Percentiles rank a stretch among this genome's conserved stretches.
These are phyloP conservation scores for Valencia hispanica DNA, from an alignment of 2,797 vertebrate species.

Conservation along the genomic window DNA sequence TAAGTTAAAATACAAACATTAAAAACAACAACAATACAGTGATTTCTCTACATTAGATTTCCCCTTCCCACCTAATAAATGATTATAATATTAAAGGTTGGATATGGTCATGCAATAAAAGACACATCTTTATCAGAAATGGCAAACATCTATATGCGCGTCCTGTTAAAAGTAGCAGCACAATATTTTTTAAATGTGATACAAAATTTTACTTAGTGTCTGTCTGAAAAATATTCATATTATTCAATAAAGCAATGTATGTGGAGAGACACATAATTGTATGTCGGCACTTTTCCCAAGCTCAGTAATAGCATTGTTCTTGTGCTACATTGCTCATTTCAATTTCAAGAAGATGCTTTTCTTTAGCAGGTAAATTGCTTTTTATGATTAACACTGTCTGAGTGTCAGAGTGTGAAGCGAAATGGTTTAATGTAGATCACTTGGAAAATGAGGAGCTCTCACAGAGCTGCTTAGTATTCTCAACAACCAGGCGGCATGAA, in stretches of 20 bases:
- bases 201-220: conserved; percentile 49
- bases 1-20: too few species aligned
- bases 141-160: neutral
- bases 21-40: too few species aligned
- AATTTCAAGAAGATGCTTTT: conserved; percentile 72
- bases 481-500: conserved; percentile 28
- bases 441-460: conserved; percentile 67
- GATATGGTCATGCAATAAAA: neutral
- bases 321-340: conserved; percentile 67
- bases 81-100: neutral
- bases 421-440: conserved; percentile 58
- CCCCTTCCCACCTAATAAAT: neutral
- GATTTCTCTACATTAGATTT: too few species aligned
- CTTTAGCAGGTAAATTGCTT: conserved; percentile 65
- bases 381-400: conserved; percentile 70
- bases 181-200: conserved; percentile 55
- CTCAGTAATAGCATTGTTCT: conserved; percentile 71
- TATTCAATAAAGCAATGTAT: conserved; percentile 69
- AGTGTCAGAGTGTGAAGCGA: conserved; percentile 59
- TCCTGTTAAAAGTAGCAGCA: conserved; percentile 43
- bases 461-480: conserved; percentile 50
- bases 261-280: conserved; percentile 71
- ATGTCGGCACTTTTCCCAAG: conserved; percentile 71
- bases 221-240: conserved; percentile 47
- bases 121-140: neutral